Evolutionary conservation across 2,888 invertebrate species (phyloP), one percentile per base, ranked within the genome.

Genomic region (Coelinius sp.): DNA sequence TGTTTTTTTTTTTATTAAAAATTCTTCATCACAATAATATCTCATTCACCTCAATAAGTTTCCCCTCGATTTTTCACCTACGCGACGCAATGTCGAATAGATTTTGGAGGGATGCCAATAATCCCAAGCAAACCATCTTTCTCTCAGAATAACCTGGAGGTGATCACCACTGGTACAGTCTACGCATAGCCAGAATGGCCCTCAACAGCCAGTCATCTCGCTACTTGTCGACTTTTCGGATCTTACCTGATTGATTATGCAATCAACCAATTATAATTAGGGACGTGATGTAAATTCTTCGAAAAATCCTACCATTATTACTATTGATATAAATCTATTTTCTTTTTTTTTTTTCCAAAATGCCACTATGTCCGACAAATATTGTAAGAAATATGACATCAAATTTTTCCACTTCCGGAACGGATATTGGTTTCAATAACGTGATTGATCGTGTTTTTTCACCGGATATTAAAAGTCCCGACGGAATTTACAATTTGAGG

Each of bases 111-210:
- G 7, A n/a, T 24, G 63, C 63, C 63, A 63, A 24, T 41, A 63
- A n/a, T n/a, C 12, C 63, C 24, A 17, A 41, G 41, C 41, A 12
- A 63, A 35, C 59, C 31, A 44, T 41, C 46, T 76, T 71, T 70
- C 70, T 78, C 87, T 86, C 82, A 87, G 87, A 87, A 87, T 87
- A 87, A 87, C 85, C 84, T 82, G 79, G 85, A 86, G 87, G 86
- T 87, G 85, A 83, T 81, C 85, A 84, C 82, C 84, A 81, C 81
- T 81, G 75, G 72, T 70, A 74, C n/a, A n/a, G n/a, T n/a, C n/a
- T n/a, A n/a, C 74, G 70, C 73, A 77, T n/a, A n/a, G n/a, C 73
- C 79, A 79, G 52, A 79, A 79, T 81, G 79, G 82, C 76, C 79
- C 77, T 77, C 76, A 62, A 8, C 77, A 80, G 75, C 73, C 81